Base-by-base conservation (phyloP, 1,140 invertebrate genomes). In the Apis dorsata region DNA sequence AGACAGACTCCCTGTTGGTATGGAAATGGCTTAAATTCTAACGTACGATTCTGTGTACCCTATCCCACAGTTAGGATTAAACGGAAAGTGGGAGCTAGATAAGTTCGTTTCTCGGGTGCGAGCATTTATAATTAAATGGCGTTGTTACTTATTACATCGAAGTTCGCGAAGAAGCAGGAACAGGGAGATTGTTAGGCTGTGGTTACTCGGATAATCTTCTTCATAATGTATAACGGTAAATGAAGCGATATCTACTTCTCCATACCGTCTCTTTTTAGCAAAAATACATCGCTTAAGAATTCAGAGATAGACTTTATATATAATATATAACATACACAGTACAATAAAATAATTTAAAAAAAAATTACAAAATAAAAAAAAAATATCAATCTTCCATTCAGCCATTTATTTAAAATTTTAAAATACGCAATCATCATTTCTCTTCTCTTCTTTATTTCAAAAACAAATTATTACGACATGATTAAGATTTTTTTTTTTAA, bases 51-150 rank as follows among this genome's bases (percentile, higher is more conserved):
- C 62, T 51, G 7, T 81, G 69, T 59, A 62, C n/a, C 81, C 55
- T 69, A 24, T 55, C 57, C 76, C 68, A 63, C 72, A 49, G 70
- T 84, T 72, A 81, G 78, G 86, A 88, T 86, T 88, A 88, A 88
- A 86, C 66, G 65, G 74, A 88, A 85, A 82, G 86, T 88, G 81
- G 83, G 65, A 89, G 75, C 75, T 79, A 85, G 85, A 81, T 86
- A 89, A 87, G 90, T 91, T 91, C 86, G 89, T 86, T 82, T 83
- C 86, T 79, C 70, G 69, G 66, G 83, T 86, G 85, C 72, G 86
- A 91, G 90, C 90, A 92, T 92, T 91, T 91, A 92, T 92, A 92
- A 92, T 92, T 91, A 92, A 92, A 91, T 89, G 89, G 90, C 89
- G 89, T 91, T 89, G 88, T 89, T 89, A 91, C 87, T 92, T 91